Conservation (phyloP, 2,888 invertebrate species). For the Elmis aenea region DNA sequence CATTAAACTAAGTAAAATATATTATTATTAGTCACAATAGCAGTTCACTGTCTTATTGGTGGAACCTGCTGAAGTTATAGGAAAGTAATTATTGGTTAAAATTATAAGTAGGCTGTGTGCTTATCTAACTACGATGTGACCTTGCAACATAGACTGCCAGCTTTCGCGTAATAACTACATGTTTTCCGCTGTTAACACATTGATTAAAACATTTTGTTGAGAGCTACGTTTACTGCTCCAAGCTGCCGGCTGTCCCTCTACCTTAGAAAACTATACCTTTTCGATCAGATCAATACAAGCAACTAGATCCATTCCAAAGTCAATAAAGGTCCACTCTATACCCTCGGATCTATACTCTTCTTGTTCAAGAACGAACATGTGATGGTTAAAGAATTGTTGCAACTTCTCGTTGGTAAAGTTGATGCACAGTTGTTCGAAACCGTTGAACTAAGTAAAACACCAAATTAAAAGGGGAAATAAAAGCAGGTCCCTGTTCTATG, state of each 20-base stretch:
- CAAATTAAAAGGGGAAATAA: constrained; percentile 24
- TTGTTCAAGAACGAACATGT: constrained; percentile 76
- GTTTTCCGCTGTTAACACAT: background rate
- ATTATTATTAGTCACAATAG: constrained; percentile 8
- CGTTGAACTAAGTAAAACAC: constrained; percentile 62
- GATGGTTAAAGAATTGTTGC: constrained; percentile 76
- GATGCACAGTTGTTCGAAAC: constrained; percentile 71
- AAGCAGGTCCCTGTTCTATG: constrained; percentile 1
- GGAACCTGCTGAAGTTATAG: constrained; percentile 9
- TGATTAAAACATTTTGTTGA: background rate
- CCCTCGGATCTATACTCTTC: constrained; percentile 72
- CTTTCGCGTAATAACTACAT: no score
- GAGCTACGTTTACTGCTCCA: no score
- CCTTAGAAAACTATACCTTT: constrained; percentile 50
- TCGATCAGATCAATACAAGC: constrained; percentile 62
- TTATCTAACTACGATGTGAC: no score
- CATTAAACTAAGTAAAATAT: constrained; percentile 62
- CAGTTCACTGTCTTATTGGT: constrained; percentile 8
- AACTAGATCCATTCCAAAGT: constrained; percentile 71
- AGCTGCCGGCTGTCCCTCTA: no score
- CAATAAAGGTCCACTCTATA: constrained; percentile 73
- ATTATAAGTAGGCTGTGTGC: no score
- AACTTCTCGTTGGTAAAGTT: constrained; percentile 76
- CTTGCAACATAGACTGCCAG: no score
- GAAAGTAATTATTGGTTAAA: no score